A percentile compares a stretch with the other conserved stretches of the same genome.
Conservation (phyloP, 1,140 invertebrate genomes). For the Tyrophagus putrescentiae region DNA sequence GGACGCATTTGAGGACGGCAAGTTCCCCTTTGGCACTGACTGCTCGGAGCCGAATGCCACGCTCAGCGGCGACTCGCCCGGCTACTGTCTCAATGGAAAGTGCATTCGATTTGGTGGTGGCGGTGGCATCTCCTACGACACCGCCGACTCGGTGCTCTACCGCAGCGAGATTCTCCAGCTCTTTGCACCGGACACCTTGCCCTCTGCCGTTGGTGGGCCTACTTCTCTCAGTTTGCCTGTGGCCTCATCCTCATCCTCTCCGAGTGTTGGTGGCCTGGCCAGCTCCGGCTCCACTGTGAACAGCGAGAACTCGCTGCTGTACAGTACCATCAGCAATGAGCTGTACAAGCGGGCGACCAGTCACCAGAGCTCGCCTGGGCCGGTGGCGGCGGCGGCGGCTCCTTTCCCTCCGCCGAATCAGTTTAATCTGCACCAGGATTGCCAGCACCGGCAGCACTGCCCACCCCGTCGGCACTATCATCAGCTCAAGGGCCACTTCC, state of each 20-base stretch:
- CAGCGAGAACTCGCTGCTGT: background rate
- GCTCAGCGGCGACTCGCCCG: background rate
- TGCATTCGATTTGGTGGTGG: slow-evolving; percentile 24
- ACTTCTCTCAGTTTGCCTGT: no score
- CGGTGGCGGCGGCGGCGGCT: no score
- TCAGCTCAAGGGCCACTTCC: background rate
- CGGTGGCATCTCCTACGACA: slow-evolving; percentile 16
- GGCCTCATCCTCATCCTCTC: no score
- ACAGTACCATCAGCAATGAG: slow-evolving; percentile 4
- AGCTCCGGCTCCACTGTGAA: no score
- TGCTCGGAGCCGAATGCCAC: slow-evolving; percentile 20
- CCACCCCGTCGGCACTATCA: no score
- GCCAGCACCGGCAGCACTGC: no score
- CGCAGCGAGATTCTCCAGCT: slow-evolving; percentile 5
- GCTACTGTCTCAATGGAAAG: slow-evolving; percentile 28
- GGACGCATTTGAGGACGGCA: slow-evolving; percentile 29
- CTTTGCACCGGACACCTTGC: slow-evolving; percentile 5
- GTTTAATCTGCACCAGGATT: no score
- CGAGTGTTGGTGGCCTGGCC: no score
- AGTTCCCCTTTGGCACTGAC: slow-evolving; percentile 29
- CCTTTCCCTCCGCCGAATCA: no score
- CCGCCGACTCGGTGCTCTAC: slow-evolving; percentile 18
- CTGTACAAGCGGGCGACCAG: background rate
- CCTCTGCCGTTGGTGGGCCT: background rate
- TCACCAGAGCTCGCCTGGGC: no score